Evolutionary conservation across 2,888 invertebrate genomes (phyloP).

Genomic region (Pecten maximus): DNA sequence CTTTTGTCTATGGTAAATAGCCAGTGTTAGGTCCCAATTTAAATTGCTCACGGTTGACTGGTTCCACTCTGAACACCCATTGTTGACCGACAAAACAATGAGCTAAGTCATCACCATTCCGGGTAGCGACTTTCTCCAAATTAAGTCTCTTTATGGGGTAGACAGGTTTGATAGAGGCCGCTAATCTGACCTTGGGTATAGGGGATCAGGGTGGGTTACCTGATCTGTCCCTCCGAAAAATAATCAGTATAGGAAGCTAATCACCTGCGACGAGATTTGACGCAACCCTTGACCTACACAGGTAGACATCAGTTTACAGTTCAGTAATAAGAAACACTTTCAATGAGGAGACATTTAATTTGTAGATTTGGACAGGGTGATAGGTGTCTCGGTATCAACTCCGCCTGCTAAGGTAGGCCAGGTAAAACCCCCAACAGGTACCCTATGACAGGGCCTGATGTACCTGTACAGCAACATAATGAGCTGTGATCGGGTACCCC

Average conservation of each 20-base stretch:
- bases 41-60: slow-evolving; percentile 49
- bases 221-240: slow-evolving; percentile 26
- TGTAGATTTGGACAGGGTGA: slow-evolving; percentile 46
- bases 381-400: slow-evolving; percentile 37
- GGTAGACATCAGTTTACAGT: slow-evolving; percentile 44
- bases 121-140: slow-evolving; percentile 54
- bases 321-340: slow-evolving; percentile 42
- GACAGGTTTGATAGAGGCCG: slow-evolving; percentile 49
- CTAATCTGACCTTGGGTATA: slow-evolving; percentile 45
- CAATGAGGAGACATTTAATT: slow-evolving; percentile 38
- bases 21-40: slow-evolving; percentile 54
- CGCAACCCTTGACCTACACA: slow-evolving; percentile 46
- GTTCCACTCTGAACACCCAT: slow-evolving; percentile 42
- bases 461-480: slow-evolving; percentile 22
- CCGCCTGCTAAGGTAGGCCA: slow-evolving; percentile 39
- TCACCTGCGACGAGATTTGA: slow-evolving; percentile 47
- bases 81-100: slow-evolving; percentile 52
- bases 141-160: slow-evolving; percentile 51
- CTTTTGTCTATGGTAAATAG: slow-evolving; percentile 58
- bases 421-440: slow-evolving; percentile 21
- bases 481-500: slow-evolving; percentile 30
- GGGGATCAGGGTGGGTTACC: slow-evolving; percentile 49
- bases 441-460: background rate
- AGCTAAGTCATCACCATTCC: slow-evolving; percentile 49
- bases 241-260: slow-evolving; percentile 40